phyloP scores from a whole-genome alignment of 2,888 invertebrate species.

The Rotaria magnacalcarata region DNA sequence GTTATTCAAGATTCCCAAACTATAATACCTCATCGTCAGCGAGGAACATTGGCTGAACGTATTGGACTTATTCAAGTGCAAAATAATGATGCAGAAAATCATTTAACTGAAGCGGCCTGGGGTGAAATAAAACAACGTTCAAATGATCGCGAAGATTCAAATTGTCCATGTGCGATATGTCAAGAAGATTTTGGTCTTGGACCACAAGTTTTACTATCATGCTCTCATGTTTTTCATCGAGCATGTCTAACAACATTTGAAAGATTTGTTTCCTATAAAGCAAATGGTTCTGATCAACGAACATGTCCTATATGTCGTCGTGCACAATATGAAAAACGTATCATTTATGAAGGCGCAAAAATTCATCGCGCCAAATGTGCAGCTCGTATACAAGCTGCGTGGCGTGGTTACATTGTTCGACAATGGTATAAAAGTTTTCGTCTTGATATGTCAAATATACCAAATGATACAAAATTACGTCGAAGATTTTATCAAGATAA shows the following conservation, averaged over 20 bases:
- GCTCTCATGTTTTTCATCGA: constrained; percentile 58
- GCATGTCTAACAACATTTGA: constrained; percentile 59
- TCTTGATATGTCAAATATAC: constrained; percentile 52
- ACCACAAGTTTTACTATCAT: constrained; percentile 57
- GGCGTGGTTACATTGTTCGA: constrained; percentile 57
- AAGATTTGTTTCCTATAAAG: constrained; percentile 49
- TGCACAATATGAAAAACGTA: constrained; percentile 57
- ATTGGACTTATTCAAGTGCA: constrained; percentile 35
- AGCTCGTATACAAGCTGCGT: constrained; percentile 57
- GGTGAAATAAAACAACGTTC: constrained; percentile 53
- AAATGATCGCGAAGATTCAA: constrained; percentile 55
- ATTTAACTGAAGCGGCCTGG: constrained; percentile 56
- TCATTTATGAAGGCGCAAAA: constrained; percentile 57
- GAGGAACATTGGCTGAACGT: constrained; percentile 40
- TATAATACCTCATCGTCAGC: neutral
- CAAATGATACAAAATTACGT: constrained; percentile 55
- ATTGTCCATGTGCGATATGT: constrained; percentile 59
- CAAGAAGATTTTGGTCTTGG: constrained; percentile 58
- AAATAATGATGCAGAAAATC: neutral
- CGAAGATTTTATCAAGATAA: constrained; percentile 57
- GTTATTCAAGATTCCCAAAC: neutral
- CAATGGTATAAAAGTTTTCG: constrained; percentile 56
- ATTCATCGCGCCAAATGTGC: constrained; percentile 53
- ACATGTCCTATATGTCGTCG: constrained; percentile 59
- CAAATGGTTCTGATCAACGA: constrained; percentile 52